Evolutionary conservation across 1,140 invertebrate species (phyloP).

Genomic region (Hylyphantes graminicola): DNA sequence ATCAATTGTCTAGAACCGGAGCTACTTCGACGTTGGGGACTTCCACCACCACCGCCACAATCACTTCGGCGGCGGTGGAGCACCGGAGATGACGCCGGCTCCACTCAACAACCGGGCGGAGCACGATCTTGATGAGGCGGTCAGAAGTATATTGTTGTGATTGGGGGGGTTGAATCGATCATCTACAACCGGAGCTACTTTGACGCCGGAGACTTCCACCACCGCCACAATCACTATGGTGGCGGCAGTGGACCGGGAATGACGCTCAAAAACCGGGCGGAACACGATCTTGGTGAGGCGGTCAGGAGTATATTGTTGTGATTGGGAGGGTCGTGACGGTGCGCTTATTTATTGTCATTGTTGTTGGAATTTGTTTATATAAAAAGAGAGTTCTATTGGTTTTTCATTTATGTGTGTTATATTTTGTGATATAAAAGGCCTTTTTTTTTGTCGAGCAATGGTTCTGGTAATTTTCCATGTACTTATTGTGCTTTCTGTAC

Average conservation of each 20-base stretch:
- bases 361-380: conserved; percentile 29
- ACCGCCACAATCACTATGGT: conserved; percentile 23
- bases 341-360: conserved; percentile 51
- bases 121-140: conserved; percentile 72
- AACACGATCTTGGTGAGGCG: conserved; percentile 72
- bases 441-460: too few relatives aligned
- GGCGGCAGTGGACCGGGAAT: conserved; percentile 8
- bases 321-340: conserved; percentile 14
- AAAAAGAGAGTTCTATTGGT: conserved; percentile 6
- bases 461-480: too few relatives aligned
- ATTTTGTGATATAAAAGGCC: conserved; percentile 46
- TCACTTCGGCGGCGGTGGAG: conserved; percentile 35
- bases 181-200: too few relatives aligned
- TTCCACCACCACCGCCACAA: conserved; percentile 24
- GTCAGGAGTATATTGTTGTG: conserved; percentile 71
- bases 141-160: conserved; percentile 70
- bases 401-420: conserved; percentile 30
- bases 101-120: conserved; percentile 65
- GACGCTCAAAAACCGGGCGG: conserved; percentile 61
- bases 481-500: too few relatives aligned
- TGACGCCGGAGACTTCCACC: conserved; percentile 29
- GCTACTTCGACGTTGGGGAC: conserved; percentile 26
- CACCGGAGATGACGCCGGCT: conserved; percentile 27
- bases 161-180: conserved; percentile 2
- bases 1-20: too few relatives aligned